phyloP scores from a whole-genome alignment of 2,888 invertebrate species.

The Folsomia candida region DNA sequence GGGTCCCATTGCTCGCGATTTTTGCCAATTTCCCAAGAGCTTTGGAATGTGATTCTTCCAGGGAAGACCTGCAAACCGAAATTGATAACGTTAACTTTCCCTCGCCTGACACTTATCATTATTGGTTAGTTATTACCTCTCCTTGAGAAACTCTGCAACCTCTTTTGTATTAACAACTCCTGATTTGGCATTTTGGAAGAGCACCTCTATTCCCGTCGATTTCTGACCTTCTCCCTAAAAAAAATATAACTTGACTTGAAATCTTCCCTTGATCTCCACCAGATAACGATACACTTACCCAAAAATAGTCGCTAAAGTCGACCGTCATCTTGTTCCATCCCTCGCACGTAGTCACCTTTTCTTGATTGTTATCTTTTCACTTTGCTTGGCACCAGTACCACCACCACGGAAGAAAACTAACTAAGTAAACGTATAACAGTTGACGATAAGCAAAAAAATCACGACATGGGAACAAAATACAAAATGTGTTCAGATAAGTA shows the following conservation, averaged over 20 bases:
- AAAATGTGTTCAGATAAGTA: too few relatives aligned
- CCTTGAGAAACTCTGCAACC: slow-evolving; percentile 90
- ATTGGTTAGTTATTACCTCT: slow-evolving; percentile 62
- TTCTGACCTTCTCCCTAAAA: slow-evolving; percentile 63
- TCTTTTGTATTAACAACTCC: slow-evolving; percentile 94
- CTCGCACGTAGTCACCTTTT: neutral
- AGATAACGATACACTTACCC: slow-evolving; percentile 56
- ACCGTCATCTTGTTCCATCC: slow-evolving; percentile 57
- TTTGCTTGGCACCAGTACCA: too few relatives aligned
- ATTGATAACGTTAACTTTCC: too few relatives aligned
- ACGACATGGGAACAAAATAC: too few relatives aligned
- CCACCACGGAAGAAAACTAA: too few relatives aligned
- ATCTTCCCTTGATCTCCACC: neutral
- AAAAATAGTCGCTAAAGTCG: slow-evolving; percentile 63
- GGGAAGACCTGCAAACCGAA: slow-evolving; percentile 64
- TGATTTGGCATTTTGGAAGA: slow-evolving; percentile 99
- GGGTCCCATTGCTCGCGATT: slow-evolving; percentile 79
- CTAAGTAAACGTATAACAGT: too few relatives aligned
- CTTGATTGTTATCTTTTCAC: too few relatives aligned
- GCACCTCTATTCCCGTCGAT: slow-evolving; percentile 95
- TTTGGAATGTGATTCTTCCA: slow-evolving; percentile 92
- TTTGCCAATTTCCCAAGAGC: slow-evolving; percentile 84
- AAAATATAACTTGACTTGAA: neutral
- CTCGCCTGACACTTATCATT: neutral
- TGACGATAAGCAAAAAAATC: too few relatives aligned